Evolutionary conservation across 2,113 vertebrate genomes (phyloP).

Genomic region (Ovis canadensis): DNA sequence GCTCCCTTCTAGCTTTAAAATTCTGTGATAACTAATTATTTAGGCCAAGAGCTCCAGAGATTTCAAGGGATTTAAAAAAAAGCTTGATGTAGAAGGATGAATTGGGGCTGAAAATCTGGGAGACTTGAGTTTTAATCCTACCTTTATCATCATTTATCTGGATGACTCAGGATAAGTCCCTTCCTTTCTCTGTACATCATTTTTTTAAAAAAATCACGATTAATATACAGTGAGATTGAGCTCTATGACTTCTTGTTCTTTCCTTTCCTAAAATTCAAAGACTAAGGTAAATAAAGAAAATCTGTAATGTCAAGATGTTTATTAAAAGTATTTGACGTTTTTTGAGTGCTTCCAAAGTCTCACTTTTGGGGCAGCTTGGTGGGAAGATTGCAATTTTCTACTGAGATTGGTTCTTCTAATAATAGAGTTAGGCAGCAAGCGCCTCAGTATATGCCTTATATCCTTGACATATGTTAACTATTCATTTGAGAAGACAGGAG

Average conservation of each 20-base stretch:
- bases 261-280: not conserved
- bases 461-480: conserved; percentile 63
- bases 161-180: conserved; percentile 38
- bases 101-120: conserved; percentile 24
- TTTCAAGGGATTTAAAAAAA: conserved; percentile 33
- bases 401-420: conserved; percentile 47
- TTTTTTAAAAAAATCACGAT: not conserved
- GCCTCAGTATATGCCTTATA: conserved; percentile 26
- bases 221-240: not conserved
- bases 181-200: not conserved
- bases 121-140: conserved; percentile 56
- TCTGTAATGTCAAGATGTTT: not conserved
- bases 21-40: conserved; percentile 56
- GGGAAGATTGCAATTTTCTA: conserved; percentile 61
- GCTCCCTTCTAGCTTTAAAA: conserved; percentile 24
- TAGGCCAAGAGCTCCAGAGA: conserved; percentile 28
- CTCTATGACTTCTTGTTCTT: not conserved
- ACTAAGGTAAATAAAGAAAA: conserved; percentile 9
- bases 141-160: conserved; percentile 50
- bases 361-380: conserved; percentile 31
- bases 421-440: conserved; percentile 31
- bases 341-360: conserved; percentile 39
- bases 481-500: conserved; percentile 65
- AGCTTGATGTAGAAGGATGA: not conserved
- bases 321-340: conserved; percentile 42